Base-by-base conservation (phyloP, 2,113 vertebrate genomes). In the Saccopteryx leptura region DNA sequence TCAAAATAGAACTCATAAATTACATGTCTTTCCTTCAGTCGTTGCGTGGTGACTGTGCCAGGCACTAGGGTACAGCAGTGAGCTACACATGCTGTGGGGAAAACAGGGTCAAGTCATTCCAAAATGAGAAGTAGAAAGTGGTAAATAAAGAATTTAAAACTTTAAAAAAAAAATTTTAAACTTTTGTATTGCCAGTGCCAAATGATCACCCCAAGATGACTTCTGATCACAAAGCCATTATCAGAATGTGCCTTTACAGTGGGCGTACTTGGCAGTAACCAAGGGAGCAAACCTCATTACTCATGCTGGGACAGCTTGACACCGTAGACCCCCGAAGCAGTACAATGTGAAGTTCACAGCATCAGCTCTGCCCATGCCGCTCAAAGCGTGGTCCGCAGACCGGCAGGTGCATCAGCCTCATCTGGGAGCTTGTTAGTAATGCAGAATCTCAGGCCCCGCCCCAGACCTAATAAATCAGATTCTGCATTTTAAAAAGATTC, bases 1-100 rank as follows among this genome's bases (percentile, higher is more conserved):
- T 24, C 58, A 86, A 54, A 91, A 39, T 17, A 91, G 13, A 91
- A 72, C 94, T 88, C 23, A 14, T 68, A n/a, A 72, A 72, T 52
- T 83, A 33, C 33, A 31, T 88, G 82, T 88, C 60, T 83, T 92
- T 79, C 48, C 84, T 83, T 92, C 21, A 23, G n/a, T 50, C 48
- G 12, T 58, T 56, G n/a, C 33, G 2, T 54, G n/a, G 39, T 33
- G 19, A 2, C 68, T 28, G 13, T 26, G 13, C 50, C 19, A 21
- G 50, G 28, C 46, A 6, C 60, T 21, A 48, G 60, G 52, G 52
- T 66, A 26, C 14, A 75, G 69, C 82, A 82, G 61, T 2, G 13
- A 88, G 69, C 26, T 17, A 63, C 76, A 52, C 4, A 1, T 9
- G 26, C 26, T 6, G 21, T 28, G 9, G 10, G 69, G 2, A 13